These are phyloP conservation scores for Leptura quadrifasciata DNA, from an alignment of 2,888 invertebrate species.

Conservation along the genomic window DNA sequence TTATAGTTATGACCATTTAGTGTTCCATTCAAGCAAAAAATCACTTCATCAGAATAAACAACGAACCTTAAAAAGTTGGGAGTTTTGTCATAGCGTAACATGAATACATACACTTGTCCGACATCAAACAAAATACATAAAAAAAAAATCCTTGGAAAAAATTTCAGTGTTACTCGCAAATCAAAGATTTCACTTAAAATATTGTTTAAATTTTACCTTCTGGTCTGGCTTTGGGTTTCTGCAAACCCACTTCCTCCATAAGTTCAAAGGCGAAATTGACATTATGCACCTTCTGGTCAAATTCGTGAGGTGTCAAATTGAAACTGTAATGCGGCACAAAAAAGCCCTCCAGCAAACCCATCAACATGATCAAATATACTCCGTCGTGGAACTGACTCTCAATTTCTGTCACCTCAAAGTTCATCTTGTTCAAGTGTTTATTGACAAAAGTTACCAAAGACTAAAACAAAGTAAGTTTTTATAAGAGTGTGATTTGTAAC, in stretches of 20 bases:
- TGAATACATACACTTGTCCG: no score
- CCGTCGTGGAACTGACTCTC: conserved; percentile 98
- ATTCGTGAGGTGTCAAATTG: conserved; percentile 92
- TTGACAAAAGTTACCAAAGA: conserved; percentile 98
- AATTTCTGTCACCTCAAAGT: conserved; percentile 94
- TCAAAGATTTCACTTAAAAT: background rate
- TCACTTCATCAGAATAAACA: no score
- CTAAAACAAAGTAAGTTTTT: conserved; percentile 70
- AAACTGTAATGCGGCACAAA: conserved; percentile 97
- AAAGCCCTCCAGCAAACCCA: conserved; percentile 97
- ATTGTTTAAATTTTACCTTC: conserved; percentile 84
- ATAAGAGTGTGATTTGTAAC: background rate
- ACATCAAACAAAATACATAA: no score
- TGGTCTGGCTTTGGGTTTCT: conserved; percentile 95
- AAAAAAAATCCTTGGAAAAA: no score
- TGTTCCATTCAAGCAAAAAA: no score
- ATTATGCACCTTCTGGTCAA: conserved; percentile 96
- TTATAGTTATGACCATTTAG: no score
- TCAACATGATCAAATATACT: conserved; percentile 93
- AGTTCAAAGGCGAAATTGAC: conserved; percentile 97
- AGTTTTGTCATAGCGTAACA: no score
- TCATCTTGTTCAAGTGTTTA: conserved; percentile 97
- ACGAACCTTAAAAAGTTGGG: no score
- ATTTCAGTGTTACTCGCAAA: no score
- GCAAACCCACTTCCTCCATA: conserved; percentile 97